A percentile compares a stretch with the other conserved stretches of the same genome.
Conservation (phyloP, 2,888 invertebrate species). For the Drosophila merina region DNA sequence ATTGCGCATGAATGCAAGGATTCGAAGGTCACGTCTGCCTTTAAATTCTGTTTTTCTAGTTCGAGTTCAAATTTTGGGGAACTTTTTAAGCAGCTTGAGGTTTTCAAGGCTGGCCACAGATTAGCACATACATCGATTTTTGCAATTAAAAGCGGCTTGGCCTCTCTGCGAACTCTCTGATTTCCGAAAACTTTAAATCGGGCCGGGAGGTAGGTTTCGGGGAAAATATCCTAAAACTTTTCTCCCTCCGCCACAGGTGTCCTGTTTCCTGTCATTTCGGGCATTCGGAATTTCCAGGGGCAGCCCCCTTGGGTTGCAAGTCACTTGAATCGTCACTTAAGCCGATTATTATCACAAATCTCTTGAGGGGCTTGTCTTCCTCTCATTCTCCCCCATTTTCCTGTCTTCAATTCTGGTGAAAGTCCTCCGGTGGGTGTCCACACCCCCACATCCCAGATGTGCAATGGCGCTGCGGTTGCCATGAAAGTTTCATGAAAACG, state of each 20-base stretch:
- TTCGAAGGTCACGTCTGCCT: constrained; percentile 40
- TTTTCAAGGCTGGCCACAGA: constrained; percentile 24
- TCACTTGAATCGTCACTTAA: constrained; percentile 58
- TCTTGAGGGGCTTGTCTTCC: constrained; percentile 14
- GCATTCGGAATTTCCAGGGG: constrained; percentile 12
- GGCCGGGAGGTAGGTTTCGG: not conserved
- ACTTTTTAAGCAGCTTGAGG: constrained; percentile 36
- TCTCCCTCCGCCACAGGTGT: constrained; percentile 44
- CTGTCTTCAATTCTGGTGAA: not conserved
- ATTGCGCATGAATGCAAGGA: constrained; percentile 45
- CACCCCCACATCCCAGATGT: constrained; percentile 4
- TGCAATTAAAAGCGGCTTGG: constrained; percentile 39
- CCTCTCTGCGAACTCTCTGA: not conserved
- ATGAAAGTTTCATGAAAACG: constrained; percentile 45
- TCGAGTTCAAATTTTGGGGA: constrained; percentile 12
- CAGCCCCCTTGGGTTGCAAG: constrained; percentile 15
- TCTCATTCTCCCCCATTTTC: not conserved
- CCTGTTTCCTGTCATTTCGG: constrained; percentile 26
- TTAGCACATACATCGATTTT: constrained; percentile 31
- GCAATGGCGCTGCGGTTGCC: constrained; percentile 21
- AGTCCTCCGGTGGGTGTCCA: not conserved
- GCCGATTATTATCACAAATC: constrained; percentile 67
- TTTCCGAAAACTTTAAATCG: constrained; percentile 26
- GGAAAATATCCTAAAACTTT: not conserved
- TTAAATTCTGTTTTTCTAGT: constrained; percentile 7